A percentile compares a stretch with the other conserved stretches of the same genome.
Evolutionary conservation across 2,797 vertebrate genomes (phyloP).

Genomic region (Poecilia wingei): DNA sequence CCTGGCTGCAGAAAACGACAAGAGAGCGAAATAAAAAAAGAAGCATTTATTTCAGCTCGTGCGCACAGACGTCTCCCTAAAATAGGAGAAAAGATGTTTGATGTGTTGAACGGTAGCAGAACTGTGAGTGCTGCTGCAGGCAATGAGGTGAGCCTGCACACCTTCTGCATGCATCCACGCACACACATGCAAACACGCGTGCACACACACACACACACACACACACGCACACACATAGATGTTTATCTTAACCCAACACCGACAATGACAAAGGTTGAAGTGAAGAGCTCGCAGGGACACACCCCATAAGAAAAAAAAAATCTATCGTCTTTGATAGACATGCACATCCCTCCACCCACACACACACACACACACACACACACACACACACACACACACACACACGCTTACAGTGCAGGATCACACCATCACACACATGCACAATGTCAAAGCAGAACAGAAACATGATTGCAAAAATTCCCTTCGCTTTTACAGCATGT

Average conservation of each 20-base stretch:
- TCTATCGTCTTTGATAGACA: constrained; percentile 45
- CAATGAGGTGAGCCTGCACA: constrained; percentile 26
- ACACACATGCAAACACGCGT: neutral
- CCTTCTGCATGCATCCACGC: neutral
- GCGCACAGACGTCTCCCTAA: constrained; percentile 25
- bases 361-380: constrained; percentile 4
- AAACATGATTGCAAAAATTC: constrained; percentile 66
- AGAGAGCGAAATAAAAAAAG: constrained; percentile 1
- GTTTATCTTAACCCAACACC: constrained; percentile 25
- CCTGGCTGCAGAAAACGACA: neutral
- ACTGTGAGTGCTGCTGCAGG: constrained; percentile 49
- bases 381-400: constrained; percentile 15
- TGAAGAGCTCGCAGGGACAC: constrained; percentile 49
- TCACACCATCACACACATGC: constrained; percentile 18
- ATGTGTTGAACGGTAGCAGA: constrained; percentile 45
- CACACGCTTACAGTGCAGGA: constrained; percentile 17
- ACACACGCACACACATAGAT: neutral
- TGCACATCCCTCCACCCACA: neutral
- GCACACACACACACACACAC: neutral
- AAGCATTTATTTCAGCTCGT: constrained; percentile 27
- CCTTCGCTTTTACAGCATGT: constrained; percentile 43
- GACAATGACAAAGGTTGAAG: constrained; percentile 31
- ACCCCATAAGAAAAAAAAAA: constrained; percentile 43
- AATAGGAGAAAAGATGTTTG: constrained; percentile 34
- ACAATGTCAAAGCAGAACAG: constrained; percentile 63